phyloP scores from a whole-genome alignment of 2,797 vertebrate species.

The Cuniculus paca region DNA sequence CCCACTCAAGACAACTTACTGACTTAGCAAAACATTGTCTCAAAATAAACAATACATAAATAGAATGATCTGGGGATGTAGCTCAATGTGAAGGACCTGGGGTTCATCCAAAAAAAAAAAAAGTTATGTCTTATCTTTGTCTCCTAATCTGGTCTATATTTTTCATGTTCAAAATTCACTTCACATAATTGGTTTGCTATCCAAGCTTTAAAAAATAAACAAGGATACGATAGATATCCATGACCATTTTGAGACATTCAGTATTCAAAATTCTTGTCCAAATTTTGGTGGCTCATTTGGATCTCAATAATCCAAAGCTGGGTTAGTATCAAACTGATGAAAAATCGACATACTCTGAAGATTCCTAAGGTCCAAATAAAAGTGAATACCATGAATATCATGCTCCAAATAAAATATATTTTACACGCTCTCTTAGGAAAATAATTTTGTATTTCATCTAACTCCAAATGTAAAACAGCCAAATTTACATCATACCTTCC shows the following conservation, averaged over 20 bases:
- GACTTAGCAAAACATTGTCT: background rate
- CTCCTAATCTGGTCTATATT: constrained; percentile 65
- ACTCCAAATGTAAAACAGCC: constrained; percentile 56
- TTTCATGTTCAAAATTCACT: constrained; percentile 64
- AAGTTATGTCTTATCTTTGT: constrained; percentile 38
- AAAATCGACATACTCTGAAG: constrained; percentile 75
- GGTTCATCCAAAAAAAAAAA: background rate
- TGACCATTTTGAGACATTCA: constrained; percentile 81
- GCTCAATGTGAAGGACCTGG: background rate
- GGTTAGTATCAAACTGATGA: constrained; percentile 73
- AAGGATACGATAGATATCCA: constrained; percentile 61
- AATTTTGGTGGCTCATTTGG: constrained; percentile 79
- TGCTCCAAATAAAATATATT: background rate
- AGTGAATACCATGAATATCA: constrained; percentile 19
- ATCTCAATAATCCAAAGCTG: constrained; percentile 80
- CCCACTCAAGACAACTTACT: background rate
- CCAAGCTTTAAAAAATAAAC: constrained; percentile 81
- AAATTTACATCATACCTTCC: constrained; percentile 27
- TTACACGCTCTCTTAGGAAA: background rate
- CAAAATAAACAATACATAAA: background rate
- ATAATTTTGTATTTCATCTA: constrained; percentile 39
- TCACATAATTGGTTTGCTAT: constrained; percentile 38
- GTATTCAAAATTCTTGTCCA: constrained; percentile 81
- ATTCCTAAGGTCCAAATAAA: constrained; percentile 62
- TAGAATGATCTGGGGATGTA: background rate